Percentiles rank a stretch among this genome's conserved stretches.
phyloP scores from a whole-genome alignment of 2,113 vertebrate genomes.

The Serinus canaria region DNA sequence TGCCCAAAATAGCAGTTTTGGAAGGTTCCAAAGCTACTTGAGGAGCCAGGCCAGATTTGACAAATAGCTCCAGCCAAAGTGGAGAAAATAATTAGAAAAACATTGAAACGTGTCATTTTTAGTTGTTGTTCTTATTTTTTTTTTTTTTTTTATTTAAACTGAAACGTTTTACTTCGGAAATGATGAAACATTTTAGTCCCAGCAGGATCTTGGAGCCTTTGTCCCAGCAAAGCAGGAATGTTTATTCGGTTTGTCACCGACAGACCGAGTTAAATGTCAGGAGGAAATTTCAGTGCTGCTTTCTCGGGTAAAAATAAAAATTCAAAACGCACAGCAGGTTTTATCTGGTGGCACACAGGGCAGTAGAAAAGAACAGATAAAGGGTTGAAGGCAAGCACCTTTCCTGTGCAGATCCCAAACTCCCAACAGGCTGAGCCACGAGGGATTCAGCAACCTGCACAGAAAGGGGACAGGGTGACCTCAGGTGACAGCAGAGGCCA shows the following conservation, averaged over 20 bases:
- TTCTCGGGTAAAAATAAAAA: slow-evolving; percentile 2
- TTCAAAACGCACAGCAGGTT: not conserved
- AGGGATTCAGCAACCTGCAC: not conserved
- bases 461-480: not conserved
- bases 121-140: not conserved
- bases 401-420: not conserved
- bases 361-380: not conserved
- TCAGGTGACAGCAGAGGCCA: not conserved
- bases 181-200: slow-evolving; percentile 11
- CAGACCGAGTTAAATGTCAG: slow-evolving; percentile 44
- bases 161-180: slow-evolving; percentile 23
- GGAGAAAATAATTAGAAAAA: slow-evolving; percentile 63
- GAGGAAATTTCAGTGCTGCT: slow-evolving; percentile 14
- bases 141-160: not conserved
- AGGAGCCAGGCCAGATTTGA: slow-evolving; percentile 22
- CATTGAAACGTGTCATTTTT: slow-evolving; percentile 32
- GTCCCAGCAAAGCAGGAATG: not conserved
- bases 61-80: slow-evolving; percentile 5
- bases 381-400: not conserved
- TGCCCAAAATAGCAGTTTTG: not conserved
- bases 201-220: slow-evolving; percentile 54
- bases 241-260: slow-evolving; percentile 28
- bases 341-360: not conserved
- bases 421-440: not conserved
- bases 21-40: not conserved